Evolutionary conservation across 2,113 vertebrate genomes (phyloP).

Genomic region (Balaenoptera acutorostrata): DNA sequence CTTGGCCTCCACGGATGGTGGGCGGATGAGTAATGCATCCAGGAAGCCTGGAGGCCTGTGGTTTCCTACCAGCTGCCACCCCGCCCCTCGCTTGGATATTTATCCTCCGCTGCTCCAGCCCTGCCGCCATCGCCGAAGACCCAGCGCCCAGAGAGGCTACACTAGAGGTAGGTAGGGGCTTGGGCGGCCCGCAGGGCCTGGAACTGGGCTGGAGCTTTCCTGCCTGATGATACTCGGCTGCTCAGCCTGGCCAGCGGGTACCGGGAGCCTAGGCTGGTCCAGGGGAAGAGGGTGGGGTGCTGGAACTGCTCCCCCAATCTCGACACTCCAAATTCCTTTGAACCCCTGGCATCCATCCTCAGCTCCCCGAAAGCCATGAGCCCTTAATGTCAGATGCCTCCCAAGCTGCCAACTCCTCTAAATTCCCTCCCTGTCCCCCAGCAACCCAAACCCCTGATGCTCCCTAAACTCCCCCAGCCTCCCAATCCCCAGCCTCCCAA

Average conservation of each 20-base stretch:
- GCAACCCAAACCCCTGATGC: background rate
- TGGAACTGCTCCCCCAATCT: background rate
- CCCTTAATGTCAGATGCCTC: background rate
- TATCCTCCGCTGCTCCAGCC: conserved; percentile 55
- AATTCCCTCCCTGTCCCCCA: background rate
- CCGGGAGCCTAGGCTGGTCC: background rate
- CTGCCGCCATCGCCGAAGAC: conserved; percentile 59
- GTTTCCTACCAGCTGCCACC: conserved; percentile 63
- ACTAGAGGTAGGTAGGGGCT: conserved; percentile 49
- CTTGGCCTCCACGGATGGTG: conserved; percentile 56
- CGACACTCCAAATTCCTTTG: background rate
- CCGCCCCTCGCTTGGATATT: conserved; percentile 69
- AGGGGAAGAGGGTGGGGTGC: background rate
- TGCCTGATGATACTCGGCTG: background rate
- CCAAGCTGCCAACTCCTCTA: background rate
- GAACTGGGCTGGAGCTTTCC: background rate
- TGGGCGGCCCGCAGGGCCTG: background rate
- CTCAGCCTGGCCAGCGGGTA: background rate
- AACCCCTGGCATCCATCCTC: background rate
- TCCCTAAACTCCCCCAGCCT: background rate
- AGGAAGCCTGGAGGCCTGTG: conserved; percentile 73
- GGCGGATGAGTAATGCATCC: conserved; percentile 74
- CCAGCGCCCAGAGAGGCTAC: background rate
- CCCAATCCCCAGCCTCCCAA: background rate
- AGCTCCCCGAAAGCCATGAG: background rate